Conservation (phyloP, 2,797 vertebrate genomes). For the Leptodactylus fallax region DNA sequence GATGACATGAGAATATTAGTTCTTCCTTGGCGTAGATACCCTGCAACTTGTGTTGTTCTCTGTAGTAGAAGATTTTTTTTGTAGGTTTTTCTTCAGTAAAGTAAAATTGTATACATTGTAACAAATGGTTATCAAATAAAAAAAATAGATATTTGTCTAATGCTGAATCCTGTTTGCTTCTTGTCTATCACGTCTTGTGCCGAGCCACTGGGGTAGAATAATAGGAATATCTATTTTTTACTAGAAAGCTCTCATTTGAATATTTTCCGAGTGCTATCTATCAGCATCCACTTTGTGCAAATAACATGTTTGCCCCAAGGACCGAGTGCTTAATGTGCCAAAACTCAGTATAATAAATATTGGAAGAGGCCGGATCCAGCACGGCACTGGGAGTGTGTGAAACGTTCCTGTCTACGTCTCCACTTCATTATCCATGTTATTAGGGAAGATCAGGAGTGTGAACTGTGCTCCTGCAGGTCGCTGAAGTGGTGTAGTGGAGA, state of each 20-base stretch:
- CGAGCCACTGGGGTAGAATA: conserved; percentile 19
- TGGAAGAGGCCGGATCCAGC: conserved; percentile 32
- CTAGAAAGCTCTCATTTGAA: conserved; percentile 41
- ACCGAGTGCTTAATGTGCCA: conserved; percentile 54
- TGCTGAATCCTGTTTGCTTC: too few species aligned
- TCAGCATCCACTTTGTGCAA: conserved; percentile 49
- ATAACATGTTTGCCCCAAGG: conserved; percentile 55
- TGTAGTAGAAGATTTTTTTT: too few species aligned
- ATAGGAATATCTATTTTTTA: conserved; percentile 18
- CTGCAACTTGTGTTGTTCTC: too few species aligned
- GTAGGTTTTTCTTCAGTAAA: too few species aligned
- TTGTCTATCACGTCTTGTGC: not conserved
- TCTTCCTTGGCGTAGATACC: too few species aligned
- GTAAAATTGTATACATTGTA: not conserved
- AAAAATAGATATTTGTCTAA: not conserved
- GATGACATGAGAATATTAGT: too few species aligned
- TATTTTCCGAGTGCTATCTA: conserved; percentile 37
- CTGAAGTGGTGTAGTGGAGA: not conserved
- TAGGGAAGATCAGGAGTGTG: not conserved
- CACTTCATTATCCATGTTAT: conserved; percentile 10
- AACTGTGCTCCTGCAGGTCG: not conserved
- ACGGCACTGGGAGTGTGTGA: not conserved
- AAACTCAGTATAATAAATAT: conserved; percentile 48
- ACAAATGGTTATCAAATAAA: not conserved
- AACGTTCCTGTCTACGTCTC: not conserved